phyloP scores from a whole-genome alignment of 2,888 invertebrate genomes.

The Cephus pulcher region DNA sequence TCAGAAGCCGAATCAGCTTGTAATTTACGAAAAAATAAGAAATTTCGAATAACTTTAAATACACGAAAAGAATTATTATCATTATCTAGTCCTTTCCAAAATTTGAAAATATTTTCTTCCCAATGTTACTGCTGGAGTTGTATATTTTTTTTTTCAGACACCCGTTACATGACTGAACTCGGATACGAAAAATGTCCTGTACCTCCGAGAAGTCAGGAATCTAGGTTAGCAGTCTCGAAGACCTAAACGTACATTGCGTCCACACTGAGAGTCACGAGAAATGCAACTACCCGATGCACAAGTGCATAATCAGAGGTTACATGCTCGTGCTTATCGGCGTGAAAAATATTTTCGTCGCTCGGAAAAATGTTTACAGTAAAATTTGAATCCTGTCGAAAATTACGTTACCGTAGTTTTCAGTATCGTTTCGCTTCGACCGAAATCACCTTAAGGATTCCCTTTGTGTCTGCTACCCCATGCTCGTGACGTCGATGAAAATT shows the following conservation, averaged over 20 bases:
- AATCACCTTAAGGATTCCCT: background rate
- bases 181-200: background rate
- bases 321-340: background rate
- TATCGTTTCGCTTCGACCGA: background rate
- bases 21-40: background rate
- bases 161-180: background rate
- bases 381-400: background rate
- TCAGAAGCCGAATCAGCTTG: background rate
- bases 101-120: background rate
- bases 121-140: background rate
- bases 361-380: background rate
- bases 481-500: background rate
- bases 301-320: background rate
- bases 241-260: background rate
- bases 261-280: background rate
- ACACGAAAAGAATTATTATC: background rate
- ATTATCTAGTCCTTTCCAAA: background rate
- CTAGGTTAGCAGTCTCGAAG: background rate
- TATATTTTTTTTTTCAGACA: background rate
- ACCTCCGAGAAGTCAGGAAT: background rate
- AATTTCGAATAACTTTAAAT: background rate
- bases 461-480: background rate
- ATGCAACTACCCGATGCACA: background rate
- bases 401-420: background rate
- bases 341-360: background rate